Percentiles rank a stretch among this genome's conserved stretches.
Evolutionary conservation across 2,888 invertebrate species (phyloP).

Genomic region (Neoaliturus tenellus): DNA sequence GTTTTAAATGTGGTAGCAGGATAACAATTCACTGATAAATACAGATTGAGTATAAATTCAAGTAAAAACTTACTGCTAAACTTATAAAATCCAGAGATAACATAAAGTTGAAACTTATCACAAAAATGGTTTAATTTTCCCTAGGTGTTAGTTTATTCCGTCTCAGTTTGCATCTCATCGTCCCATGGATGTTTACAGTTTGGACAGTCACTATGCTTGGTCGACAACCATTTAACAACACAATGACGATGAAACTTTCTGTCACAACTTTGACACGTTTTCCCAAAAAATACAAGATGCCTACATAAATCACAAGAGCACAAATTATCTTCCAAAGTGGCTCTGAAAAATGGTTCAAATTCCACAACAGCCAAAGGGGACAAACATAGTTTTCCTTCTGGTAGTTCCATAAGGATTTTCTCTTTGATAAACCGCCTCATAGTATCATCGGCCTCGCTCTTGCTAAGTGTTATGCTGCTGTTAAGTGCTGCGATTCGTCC

Average conservation of each 20-base stretch:
- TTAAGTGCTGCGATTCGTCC: slow-evolving; percentile 18
- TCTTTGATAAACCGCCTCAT: neutral
- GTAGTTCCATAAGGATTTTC: slow-evolving; percentile 22
- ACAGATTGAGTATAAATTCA: no score
- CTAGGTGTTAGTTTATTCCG: no score
- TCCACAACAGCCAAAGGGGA: slow-evolving; percentile 29
- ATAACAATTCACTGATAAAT: no score
- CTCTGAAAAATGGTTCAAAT: slow-evolving; percentile 32
- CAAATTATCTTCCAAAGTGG: slow-evolving; percentile 2
- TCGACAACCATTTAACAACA: neutral
- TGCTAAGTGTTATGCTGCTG: neutral
- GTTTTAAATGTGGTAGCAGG: no score
- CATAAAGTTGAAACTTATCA: no score
- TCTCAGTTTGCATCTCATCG: neutral
- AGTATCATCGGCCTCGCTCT: neutral
- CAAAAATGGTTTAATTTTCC: no score
- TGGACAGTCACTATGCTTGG: neutral
- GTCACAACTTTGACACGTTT: neutral
- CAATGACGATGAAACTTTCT: slow-evolving; percentile 27
- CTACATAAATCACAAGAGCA: slow-evolving; percentile 22
- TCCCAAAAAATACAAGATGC: slow-evolving; percentile 10
- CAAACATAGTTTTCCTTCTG: neutral
- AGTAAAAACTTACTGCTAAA: no score
- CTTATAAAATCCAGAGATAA: no score
- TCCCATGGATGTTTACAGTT: neutral